Evolutionary conservation across 2,113 vertebrate genomes (phyloP).

Genomic region (Eleginops maclovinus): DNA sequence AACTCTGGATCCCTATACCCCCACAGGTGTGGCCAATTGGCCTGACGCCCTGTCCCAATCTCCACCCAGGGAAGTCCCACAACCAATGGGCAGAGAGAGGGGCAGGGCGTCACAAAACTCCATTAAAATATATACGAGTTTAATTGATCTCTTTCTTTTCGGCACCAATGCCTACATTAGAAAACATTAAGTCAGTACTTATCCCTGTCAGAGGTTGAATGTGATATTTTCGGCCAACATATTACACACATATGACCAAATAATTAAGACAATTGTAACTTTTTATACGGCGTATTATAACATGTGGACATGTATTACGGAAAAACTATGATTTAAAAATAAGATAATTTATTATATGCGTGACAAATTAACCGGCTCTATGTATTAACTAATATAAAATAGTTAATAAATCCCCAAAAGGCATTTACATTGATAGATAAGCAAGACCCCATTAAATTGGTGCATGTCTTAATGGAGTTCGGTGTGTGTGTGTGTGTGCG

Average conservation of each 20-base stretch:
- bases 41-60: too few relatives aligned
- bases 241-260: not conserved
- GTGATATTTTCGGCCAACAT: not conserved
- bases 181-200: fast-evolving
- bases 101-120: not conserved
- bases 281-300: not conserved
- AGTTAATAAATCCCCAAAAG: fast-evolving
- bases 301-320: too few relatives aligned
- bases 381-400: not conserved
- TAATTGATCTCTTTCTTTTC: not conserved
- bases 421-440: fast-evolving
- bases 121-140: not conserved
- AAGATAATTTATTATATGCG: too few relatives aligned
- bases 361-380: constrained; percentile 1
- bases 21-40: too few relatives aligned
- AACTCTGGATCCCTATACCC: too few relatives aligned
- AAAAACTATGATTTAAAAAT: too few relatives aligned
- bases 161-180: too few relatives aligned
- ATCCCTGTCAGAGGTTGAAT: not conserved
- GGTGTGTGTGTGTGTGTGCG: not conserved
- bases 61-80: too few relatives aligned
- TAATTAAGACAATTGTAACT: not conserved
- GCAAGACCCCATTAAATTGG: not conserved
- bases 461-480: not conserved
- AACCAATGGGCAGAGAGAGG: too few relatives aligned